These are phyloP conservation scores for Alces alces DNA, from an alignment of 2,113 vertebrate species.

Conservation along the genomic window DNA sequence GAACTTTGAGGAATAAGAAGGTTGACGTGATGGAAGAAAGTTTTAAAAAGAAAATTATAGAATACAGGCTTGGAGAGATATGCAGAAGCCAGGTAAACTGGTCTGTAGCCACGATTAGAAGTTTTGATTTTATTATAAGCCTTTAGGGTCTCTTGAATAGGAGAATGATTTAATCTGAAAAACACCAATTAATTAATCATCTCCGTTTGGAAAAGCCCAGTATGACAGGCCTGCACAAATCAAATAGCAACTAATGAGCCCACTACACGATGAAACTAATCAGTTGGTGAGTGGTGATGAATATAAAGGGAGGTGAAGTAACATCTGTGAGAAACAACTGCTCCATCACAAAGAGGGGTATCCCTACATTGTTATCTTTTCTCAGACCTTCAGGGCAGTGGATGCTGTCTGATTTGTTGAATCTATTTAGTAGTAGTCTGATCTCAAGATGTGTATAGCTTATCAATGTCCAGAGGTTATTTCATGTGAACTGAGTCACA, in stretches of 20 bases:
- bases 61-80: neutral
- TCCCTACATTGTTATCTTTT: rapidly evolving
- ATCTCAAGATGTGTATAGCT: neutral
- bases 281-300: neutral
- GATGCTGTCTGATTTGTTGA: neutral
- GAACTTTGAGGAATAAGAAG: neutral
- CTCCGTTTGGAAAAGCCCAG: neutral
- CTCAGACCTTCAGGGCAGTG: neutral
- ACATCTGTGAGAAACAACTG: neutral
- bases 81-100: neutral
- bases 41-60: neutral
- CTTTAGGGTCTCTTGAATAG: neutral
- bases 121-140: neutral
- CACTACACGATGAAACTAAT: neutral
- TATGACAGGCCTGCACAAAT: neutral
- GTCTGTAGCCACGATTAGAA: neutral
- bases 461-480: neutral
- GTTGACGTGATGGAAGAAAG: neutral
- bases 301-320: neutral
- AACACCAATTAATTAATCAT: neutral
- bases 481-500: neutral
- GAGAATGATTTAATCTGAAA: neutral
- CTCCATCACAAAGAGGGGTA: neutral
- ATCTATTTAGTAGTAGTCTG: neutral
- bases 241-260: neutral